phyloP scores from a whole-genome alignment of 2,113 vertebrate species.

The Dipodomys spectabilis region DNA sequence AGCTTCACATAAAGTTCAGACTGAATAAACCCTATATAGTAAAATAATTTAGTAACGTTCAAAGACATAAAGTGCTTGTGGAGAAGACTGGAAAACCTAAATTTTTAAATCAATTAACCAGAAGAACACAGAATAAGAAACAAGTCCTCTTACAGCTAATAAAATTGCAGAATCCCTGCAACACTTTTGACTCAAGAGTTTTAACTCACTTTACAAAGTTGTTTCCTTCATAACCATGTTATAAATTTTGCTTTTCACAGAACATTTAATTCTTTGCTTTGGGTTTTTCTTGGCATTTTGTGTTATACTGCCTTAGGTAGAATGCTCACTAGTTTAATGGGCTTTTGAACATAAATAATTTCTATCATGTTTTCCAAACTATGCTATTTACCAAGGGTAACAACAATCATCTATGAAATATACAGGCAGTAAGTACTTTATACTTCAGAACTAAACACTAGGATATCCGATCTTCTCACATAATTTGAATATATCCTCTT shows the following conservation, averaged over 20 bases:
- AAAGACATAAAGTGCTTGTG: not conserved
- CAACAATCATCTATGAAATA: not conserved
- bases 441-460: not conserved
- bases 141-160: not conserved
- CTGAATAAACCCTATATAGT: not conserved
- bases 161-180: conserved; percentile 15
- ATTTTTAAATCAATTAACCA: not conserved
- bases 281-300: conserved; percentile 41
- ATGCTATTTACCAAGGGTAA: not conserved
- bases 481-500: not conserved
- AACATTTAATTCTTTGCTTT: conserved; percentile 10
- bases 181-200: conserved; percentile 56
- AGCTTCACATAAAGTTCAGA: not conserved
- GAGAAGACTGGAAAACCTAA: not conserved
- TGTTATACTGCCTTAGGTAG: not conserved
- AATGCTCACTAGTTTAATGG: conserved; percentile 3
- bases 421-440: not conserved
- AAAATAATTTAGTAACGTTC: not conserved
- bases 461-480: not conserved
- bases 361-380: not conserved
- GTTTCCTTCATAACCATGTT: conserved; percentile 18
- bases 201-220: not conserved
- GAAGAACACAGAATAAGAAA: not conserved
- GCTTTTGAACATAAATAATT: conserved; percentile 37
- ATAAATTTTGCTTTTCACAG: conserved; percentile 13